Conservation (phyloP, 2,797 vertebrate species). For the Lacerta agilis region DNA sequence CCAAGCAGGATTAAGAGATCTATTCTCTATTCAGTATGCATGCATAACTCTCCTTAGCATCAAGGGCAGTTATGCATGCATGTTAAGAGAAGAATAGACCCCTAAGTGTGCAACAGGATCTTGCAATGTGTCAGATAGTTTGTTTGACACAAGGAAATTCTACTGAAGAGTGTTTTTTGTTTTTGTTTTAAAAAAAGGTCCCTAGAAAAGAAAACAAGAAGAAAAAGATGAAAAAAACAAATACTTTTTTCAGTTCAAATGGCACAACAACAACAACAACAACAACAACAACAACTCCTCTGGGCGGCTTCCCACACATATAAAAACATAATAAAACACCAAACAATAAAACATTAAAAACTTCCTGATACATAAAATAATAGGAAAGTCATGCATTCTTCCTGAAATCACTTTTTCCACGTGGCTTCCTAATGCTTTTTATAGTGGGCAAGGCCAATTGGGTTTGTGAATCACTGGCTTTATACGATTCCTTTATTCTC, state of each 20-base stretch:
- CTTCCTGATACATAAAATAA: too few species aligned
- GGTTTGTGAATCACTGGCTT: not conserved
- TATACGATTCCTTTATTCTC: not conserved
- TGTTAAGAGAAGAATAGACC: constrained; percentile 49
- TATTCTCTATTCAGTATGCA: constrained; percentile 49
- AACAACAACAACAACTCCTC: too few species aligned
- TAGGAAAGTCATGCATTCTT: not conserved
- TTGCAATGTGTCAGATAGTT: constrained; percentile 43
- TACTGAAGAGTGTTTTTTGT: not conserved
- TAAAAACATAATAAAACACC: too few species aligned
- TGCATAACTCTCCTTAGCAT: constrained; percentile 36
- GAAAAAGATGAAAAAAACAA: not conserved
- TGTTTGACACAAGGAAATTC: constrained; percentile 28
- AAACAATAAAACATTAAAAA: too few species aligned
- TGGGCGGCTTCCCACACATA: too few species aligned
- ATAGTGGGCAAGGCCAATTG: not conserved
- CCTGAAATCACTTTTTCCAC: not conserved
- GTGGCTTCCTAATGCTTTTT: not conserved
- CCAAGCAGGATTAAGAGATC: constrained; percentile 53
- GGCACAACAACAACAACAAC: too few species aligned
- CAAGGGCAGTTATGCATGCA: constrained; percentile 31
- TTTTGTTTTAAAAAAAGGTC: not conserved
- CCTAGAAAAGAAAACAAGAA: constrained; percentile 25
- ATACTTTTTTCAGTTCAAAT: not conserved
- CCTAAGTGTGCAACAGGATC: constrained; percentile 41